Percentiles rank a stretch among this genome's conserved stretches.
Conservation (phyloP, 2,888 invertebrate species). For the Tipula lateralis region DNA sequence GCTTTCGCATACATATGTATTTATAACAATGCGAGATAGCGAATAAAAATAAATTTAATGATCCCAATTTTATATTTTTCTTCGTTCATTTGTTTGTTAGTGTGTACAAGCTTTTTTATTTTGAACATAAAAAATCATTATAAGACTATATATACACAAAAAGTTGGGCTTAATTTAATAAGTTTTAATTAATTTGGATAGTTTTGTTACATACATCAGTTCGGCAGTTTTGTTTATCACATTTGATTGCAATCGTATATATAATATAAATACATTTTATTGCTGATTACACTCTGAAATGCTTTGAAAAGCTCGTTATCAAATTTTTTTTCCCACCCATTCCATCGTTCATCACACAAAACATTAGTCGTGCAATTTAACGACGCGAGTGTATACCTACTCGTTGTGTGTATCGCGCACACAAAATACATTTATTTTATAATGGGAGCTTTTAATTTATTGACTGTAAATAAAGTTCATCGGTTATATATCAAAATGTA, state of each 20-base stretch:
- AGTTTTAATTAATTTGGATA: not conserved
- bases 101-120: not conserved
- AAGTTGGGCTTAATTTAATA: not conserved
- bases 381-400: not conserved
- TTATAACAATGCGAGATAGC: not conserved
- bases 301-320: not conserved
- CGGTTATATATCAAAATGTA: not conserved
- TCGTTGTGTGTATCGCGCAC: not conserved
- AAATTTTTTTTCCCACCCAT: not conserved
- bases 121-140: not conserved
- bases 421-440: not conserved
- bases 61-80: not conserved
- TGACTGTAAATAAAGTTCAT: not conserved
- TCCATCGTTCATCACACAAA: no score
- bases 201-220: not conserved
- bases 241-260: not conserved
- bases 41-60: not conserved
- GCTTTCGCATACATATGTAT: not conserved
- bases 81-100: not conserved
- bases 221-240: not conserved
- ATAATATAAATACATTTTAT: not conserved
- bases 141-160: not conserved
- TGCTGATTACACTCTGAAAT: no score
- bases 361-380: not conserved
- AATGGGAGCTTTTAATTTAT: not conserved